These are phyloP conservation scores for Apus apus DNA, from an alignment of 2,113 vertebrate species.

Conservation along the genomic window DNA sequence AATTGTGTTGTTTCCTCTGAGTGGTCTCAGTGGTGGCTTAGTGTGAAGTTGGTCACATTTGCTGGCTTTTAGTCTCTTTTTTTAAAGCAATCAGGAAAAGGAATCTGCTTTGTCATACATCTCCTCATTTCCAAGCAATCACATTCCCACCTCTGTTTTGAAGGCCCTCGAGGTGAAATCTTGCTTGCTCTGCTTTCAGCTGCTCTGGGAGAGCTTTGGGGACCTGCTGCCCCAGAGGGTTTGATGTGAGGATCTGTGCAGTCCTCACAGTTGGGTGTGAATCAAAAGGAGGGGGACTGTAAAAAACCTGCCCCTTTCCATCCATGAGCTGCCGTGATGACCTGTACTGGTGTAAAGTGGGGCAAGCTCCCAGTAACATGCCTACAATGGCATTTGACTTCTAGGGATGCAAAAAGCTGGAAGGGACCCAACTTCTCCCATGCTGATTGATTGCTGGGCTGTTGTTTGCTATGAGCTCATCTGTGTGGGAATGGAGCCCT, in stretches of 20 bases:
- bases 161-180: not conserved
- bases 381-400: not conserved
- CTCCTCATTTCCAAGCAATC: not conserved
- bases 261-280: rapidly evolving
- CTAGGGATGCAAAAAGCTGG: not conserved
- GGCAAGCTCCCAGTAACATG: not conserved
- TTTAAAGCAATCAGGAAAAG: not conserved
- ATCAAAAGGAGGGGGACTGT: not conserved
- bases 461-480: not conserved
- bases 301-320: not conserved
- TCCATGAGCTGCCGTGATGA: not conserved
- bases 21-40: not conserved
- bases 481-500: not conserved
- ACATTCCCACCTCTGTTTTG: not conserved
- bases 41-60: not conserved
- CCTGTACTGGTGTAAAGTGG: not conserved
- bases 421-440: not conserved
- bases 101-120: not conserved
- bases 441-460: rapidly evolving
- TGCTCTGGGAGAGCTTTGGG: not conserved
- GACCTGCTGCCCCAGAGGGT: rapidly evolving
- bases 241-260: rapidly evolving
- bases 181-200: not conserved
- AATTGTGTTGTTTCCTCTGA: not conserved
- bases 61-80: not conserved